phyloP scores from a whole-genome alignment of 1,140 invertebrate species.

The Ceratosolen solmsi region DNA sequence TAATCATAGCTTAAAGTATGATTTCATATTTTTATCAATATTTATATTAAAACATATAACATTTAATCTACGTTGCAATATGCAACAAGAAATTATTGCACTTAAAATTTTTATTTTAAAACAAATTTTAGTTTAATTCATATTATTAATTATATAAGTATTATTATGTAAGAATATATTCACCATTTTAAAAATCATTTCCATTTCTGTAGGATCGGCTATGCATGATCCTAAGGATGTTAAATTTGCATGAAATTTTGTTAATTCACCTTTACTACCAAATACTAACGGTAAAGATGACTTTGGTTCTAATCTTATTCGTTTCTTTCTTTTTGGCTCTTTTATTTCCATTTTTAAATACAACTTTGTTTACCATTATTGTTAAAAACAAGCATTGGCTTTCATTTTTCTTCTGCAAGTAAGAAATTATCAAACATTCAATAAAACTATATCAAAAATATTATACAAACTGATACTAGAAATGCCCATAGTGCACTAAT shows the following conservation, averaged over 20 bases:
- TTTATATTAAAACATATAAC: too few relatives aligned
- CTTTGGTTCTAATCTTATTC: constrained; percentile 55
- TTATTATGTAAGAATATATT: constrained; percentile 39
- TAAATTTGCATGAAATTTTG: constrained; percentile 76
- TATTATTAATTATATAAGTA: neutral
- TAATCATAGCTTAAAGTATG: too few relatives aligned
- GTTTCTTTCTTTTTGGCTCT: constrained; percentile 68
- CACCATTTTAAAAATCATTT: constrained; percentile 78
- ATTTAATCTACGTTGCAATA: too few relatives aligned
- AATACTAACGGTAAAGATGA: constrained; percentile 71
- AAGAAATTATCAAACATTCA: constrained; percentile 1
- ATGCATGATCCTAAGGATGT: constrained; percentile 80
- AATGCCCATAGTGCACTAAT: too few relatives aligned
- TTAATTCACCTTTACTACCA: constrained; percentile 70
- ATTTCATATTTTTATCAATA: too few relatives aligned
- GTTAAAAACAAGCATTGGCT: neutral
- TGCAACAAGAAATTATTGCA: too few relatives aligned
- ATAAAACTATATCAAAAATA: too few relatives aligned
- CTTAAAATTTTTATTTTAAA: too few relatives aligned
- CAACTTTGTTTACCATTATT: constrained; percentile 13
- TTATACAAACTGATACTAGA: too few relatives aligned
- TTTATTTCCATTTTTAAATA: constrained; percentile 67
- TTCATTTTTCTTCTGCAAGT: constrained; percentile 3
- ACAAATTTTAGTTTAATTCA: constrained; percentile 10
- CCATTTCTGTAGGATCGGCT: constrained; percentile 76